Evolutionary conservation across 2,113 vertebrate genomes (phyloP).

Genomic region (Vombatus ursinus): DNA sequence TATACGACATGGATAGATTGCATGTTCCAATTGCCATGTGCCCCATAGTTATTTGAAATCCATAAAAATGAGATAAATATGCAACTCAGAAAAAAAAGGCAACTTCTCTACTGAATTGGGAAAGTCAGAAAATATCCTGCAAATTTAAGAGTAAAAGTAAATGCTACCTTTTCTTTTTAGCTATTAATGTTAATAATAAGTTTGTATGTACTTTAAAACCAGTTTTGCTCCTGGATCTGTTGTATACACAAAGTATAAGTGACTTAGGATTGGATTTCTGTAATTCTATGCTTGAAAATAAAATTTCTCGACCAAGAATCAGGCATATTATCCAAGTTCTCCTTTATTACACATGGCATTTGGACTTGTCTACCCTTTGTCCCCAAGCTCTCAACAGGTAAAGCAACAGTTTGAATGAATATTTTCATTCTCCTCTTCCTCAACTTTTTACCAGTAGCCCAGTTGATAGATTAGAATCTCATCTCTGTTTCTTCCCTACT

Average conservation of each 20-base stretch:
- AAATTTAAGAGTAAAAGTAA: conserved; percentile 51
- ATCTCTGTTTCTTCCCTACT: neutral
- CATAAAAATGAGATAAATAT: conserved; percentile 52
- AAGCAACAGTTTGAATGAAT: neutral
- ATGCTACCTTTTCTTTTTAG: conserved; percentile 53
- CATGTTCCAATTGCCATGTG: conserved; percentile 52
- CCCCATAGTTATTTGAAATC: conserved; percentile 64
- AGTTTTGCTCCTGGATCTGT: neutral
- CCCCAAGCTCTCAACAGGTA: neutral
- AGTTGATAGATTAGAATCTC: neutral
- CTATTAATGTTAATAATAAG: conserved; percentile 28
- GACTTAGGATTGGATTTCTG: neutral
- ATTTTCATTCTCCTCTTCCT: neutral
- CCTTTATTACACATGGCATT: neutral
- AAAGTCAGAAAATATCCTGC: conserved; percentile 50
- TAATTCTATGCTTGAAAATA: neutral
- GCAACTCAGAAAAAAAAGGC: conserved; percentile 46
- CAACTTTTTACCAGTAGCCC: neutral
- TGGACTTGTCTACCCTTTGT: neutral
- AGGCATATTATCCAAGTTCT: neutral
- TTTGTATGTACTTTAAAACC: neutral
- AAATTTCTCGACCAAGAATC: neutral
- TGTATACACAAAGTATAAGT: neutral
- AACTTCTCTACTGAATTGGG: conserved; percentile 38
- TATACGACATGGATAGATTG: neutral